A percentile compares a stretch with the other conserved stretches of the same genome.
Conservation (phyloP, 2,888 invertebrate species). For the Platycheirus albimanus region DNA sequence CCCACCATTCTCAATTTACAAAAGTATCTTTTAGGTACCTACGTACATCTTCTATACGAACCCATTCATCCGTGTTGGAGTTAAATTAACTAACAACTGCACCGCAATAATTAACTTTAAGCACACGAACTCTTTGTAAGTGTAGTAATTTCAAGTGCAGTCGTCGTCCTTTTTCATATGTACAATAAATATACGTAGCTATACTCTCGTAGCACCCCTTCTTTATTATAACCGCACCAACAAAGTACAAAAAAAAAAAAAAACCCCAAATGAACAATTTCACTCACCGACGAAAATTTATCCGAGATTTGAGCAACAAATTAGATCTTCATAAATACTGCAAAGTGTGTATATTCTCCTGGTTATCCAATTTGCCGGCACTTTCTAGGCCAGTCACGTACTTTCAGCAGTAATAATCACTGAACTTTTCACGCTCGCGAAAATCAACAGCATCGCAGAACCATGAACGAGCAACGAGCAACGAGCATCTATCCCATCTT, state of each 20-base stretch:
- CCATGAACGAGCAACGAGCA: background rate
- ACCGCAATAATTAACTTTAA: slow-evolving; percentile 55
- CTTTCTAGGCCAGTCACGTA: slow-evolving; percentile 82
- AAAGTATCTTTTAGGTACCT: slow-evolving; percentile 14
- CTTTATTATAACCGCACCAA: too few relatives aligned
- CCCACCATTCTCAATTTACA: slow-evolving; percentile 33
- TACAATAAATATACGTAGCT: too few relatives aligned
- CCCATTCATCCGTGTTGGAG: slow-evolving; percentile 35
- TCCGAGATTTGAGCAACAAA: slow-evolving; percentile 75
- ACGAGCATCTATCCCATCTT: slow-evolving; percentile 13
- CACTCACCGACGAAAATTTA: slow-evolving; percentile 38
- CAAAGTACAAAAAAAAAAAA: background rate
- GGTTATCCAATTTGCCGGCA: slow-evolving; percentile 78
- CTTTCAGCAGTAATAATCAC: slow-evolving; percentile 82
- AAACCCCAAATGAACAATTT: slow-evolving; percentile 58
- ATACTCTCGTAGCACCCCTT: too few relatives aligned
- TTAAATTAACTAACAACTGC: slow-evolving; percentile 59
- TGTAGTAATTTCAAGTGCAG: slow-evolving; percentile 51
- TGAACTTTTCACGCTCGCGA: slow-evolving; percentile 79
- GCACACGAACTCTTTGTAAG: slow-evolving; percentile 38
- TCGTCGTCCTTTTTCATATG: background rate
- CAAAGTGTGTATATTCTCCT: slow-evolving; percentile 47
- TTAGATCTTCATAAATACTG: slow-evolving; percentile 75
- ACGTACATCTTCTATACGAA: background rate
- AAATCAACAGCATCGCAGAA: slow-evolving; percentile 57